A percentile compares a stretch with the other conserved stretches of the same genome.
Evolutionary conservation across 30 jellyfish, hydroid and myxozoan genomes (phyloP).

Genomic region (Nemopilema nomurai): DNA sequence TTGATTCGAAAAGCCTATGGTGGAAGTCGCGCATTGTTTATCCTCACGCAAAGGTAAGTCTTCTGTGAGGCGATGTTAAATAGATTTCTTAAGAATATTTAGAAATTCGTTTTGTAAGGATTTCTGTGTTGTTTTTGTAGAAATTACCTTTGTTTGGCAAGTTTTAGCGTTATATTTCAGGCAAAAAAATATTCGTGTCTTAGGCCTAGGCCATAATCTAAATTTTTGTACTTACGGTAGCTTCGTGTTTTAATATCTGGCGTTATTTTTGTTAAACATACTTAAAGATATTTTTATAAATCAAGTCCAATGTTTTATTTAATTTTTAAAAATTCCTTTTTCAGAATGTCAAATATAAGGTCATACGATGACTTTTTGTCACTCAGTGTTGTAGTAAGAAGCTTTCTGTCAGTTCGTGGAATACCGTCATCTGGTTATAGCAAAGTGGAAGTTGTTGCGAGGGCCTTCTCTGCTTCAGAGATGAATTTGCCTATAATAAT

Average conservation of each 20-base stretch:
- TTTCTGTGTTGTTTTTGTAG: constrained; percentile 15
- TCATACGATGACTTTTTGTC: constrained; percentile 22
- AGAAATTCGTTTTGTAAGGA: not conserved
- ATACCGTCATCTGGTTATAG: constrained; percentile 11
- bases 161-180: constrained; percentile 31
- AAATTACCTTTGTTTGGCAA: constrained; percentile 8
- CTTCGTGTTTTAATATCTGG: constrained; percentile 9
- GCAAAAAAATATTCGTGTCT: not conserved
- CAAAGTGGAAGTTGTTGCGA: constrained; percentile 61
- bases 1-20: constrained; percentile 4
- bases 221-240: too few relatives aligned
- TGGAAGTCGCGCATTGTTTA: constrained; percentile 4
- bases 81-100: not conserved
- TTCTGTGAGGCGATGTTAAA: not conserved
- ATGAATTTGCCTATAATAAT: constrained; percentile 4
- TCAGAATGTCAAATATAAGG: constrained; percentile 35
- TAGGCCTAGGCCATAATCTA: constrained; percentile 21
- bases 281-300: not conserved
- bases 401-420: constrained; percentile 26
- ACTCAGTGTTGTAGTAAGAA: constrained; percentile 9
- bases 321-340: not conserved
- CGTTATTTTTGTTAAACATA: not conserved
- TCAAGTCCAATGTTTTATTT: not conserved
- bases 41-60: constrained; percentile 25
- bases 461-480: constrained; percentile 44